Percentiles rank a stretch among this genome's conserved stretches.
These are phyloP conservation scores for Scelioninae gen. 1 DNA, from an alignment of 2,888 invertebrate species.

Conservation along the genomic window DNA sequence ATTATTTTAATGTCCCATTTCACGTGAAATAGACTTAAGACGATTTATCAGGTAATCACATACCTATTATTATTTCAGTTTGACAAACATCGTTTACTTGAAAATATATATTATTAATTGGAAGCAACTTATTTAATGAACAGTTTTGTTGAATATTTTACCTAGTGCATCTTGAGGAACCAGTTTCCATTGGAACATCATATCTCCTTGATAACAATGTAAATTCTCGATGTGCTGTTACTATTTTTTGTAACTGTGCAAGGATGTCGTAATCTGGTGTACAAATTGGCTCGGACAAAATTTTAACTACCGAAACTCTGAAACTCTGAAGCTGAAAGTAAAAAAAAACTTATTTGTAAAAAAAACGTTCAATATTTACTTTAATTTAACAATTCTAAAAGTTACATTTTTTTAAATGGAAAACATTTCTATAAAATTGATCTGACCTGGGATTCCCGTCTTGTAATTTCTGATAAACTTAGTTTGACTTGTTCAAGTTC, in stretches of 20 bases:
- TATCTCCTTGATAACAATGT: slow-evolving; percentile 92
- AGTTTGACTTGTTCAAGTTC: slow-evolving; percentile 91
- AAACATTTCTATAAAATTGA: background rate
- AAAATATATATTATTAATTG: slow-evolving; percentile 6
- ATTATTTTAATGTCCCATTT: no score
- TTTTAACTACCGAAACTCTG: slow-evolving; percentile 89
- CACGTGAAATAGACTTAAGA: no score
- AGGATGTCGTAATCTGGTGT: slow-evolving; percentile 91
- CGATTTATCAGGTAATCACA: background rate
- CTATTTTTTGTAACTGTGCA: slow-evolving; percentile 91
- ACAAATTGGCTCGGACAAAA: slow-evolving; percentile 89
- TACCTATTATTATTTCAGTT: background rate
- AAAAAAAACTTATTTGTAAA: background rate
- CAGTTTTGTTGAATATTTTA: slow-evolving; percentile 59
- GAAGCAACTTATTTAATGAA: background rate
- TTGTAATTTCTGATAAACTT: slow-evolving; percentile 89
- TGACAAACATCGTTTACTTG: background rate
- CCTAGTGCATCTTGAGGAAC: slow-evolving; percentile 84
- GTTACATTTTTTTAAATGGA: no score
- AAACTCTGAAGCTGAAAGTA: slow-evolving; percentile 88
- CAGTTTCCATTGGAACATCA: slow-evolving; percentile 86
- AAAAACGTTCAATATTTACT: no score
- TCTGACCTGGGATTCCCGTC: slow-evolving; percentile 89
- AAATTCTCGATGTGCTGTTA: slow-evolving; percentile 94
- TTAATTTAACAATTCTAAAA: no score